Evolutionary conservation across 2,888 invertebrate genomes (phyloP), one percentile per base, ranked within the genome.

Genomic region (Alloscopus bannaensis): DNA sequence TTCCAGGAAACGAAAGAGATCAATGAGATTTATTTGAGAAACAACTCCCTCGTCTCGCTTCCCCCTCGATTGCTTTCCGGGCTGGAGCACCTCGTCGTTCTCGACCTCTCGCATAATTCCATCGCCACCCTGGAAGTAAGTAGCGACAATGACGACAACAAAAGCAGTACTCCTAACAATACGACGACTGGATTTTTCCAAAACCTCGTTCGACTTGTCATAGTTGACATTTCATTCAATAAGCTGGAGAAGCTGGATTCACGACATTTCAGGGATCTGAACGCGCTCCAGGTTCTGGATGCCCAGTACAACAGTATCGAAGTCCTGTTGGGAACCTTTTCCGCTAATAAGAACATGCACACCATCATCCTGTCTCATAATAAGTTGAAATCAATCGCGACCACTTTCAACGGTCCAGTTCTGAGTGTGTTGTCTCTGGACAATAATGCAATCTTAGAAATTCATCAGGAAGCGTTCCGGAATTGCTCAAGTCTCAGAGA

Each of bases 401-500:
- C 94, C 87, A 94, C 96, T 50, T 89, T 97, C 82, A 95, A 96
- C 88, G 96, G 96, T 1, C 90, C 97, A 68, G 96, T 96, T 40
- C 90, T 97, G 81, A 95, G 95, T 83, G 88, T 95, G 81, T 90
- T 97, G 78, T 94, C 95, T 59, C 90, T 96, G 87, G 95, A 96
- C 89, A 94, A 94, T 88, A 97, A 97, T 89, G 91, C 92, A 71
- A 90, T 97, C 82, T 93, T 94, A 88, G 93, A 93, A 86, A 92
- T 97, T 80, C 95, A 96, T 88, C 93, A 94, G 57, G 94, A 95
- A 87, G 95, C 96, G 78, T 96, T 97, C 88, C 91, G 94, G 87
- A 97, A 97, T 90, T 96, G 96, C 88, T 95, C 95, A 85, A 94
- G 94, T 81, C 90, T 97, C 87, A 94, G 95, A 89, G 96, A 96